Evolutionary conservation across 2,888 invertebrate genomes (phyloP).

Genomic region (Oasisia sp.): DNA sequence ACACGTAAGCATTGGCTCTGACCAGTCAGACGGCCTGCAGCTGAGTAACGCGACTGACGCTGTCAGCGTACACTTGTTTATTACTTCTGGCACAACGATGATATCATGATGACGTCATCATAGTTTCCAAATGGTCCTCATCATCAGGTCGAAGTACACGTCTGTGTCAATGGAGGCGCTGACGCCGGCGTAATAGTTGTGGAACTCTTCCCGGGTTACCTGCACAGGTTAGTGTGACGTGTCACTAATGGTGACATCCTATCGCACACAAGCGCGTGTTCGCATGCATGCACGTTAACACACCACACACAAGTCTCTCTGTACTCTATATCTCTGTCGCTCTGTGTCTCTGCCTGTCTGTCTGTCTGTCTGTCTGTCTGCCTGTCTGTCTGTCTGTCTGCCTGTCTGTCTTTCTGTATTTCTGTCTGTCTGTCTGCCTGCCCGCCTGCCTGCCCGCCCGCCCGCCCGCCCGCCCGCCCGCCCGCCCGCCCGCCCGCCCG

Average conservation of each 20-base stretch:
- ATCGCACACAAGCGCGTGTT: neutral
- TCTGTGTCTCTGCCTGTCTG: neutral
- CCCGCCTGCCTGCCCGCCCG: too few species aligned
- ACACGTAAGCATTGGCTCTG: too few species aligned
- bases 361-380: neutral
- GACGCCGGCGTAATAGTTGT: conserved; percentile 89
- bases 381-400: too few species aligned
- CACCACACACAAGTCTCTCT: neutral
- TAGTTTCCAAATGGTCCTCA: conserved; percentile 86
- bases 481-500: too few species aligned
- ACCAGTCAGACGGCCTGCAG: too few species aligned
- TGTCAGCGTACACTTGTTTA: neutral
- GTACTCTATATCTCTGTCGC: too few species aligned
- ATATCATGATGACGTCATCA: conserved; percentile 7
- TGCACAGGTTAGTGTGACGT: conserved; percentile 61
- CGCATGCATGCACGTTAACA: neutral
- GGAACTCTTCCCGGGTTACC: conserved; percentile 91
- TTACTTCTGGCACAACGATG: neutral
- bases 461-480: too few species aligned
- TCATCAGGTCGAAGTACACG: conserved; percentile 91
- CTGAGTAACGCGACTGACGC: neutral
- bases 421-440: too few species aligned
- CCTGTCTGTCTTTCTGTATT: too few species aligned
- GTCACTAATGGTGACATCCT: neutral
- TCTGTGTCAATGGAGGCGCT: conserved; percentile 93